Evolutionary conservation across 2,113 vertebrate genomes (phyloP), one percentile per base, ranked within the genome.

Genomic region (Cavia porcellus): DNA sequence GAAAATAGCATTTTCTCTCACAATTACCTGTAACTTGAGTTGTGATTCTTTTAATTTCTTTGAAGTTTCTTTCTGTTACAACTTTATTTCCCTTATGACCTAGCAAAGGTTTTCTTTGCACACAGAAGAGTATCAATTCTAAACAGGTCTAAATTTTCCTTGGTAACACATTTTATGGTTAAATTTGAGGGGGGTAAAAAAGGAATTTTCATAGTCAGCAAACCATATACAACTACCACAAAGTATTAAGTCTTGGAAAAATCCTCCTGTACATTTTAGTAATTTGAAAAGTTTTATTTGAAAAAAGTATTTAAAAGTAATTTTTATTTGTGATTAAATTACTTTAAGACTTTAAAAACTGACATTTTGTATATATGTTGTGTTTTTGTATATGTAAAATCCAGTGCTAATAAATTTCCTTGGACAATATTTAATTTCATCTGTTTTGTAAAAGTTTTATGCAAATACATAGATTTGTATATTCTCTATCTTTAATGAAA

Each of bases 371-470:
- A 22, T 57, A 5, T 25, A 15, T 57, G 7, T 47, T 85, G 59
- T 86, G 83, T 66, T 5, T 47, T 19, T 35, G 12, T 45, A 25
- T 30, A 35, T 72, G 14, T 74, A 85, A 79, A 88, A 88, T 93
- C 20, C 4, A 61, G 35, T 84, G 52, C 22, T 82, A 93, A 70
- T 72, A 38, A 57, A 89, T 90, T 91, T 94, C 66, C 32, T 11
- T 62, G 30, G 35, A 97, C 81, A 86, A 15, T 7, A 89, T 87
- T 82, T 17, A 74, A 61, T 92, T 96, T 95, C 35, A 95, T 64
- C 17, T 19, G 62, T 92, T 97, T 96, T 95, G 28, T 72, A 82
- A 96, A 96, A 97, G 35, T 28, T 28, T 95, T 92, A 90, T 91
- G 50, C 38, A 75, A 92, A 94, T 96, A 84, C 4, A 79, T 55